These are phyloP conservation scores for Thermophis baileyi DNA, from an alignment of 2,113 vertebrate species.

Conservation along the genomic window DNA sequence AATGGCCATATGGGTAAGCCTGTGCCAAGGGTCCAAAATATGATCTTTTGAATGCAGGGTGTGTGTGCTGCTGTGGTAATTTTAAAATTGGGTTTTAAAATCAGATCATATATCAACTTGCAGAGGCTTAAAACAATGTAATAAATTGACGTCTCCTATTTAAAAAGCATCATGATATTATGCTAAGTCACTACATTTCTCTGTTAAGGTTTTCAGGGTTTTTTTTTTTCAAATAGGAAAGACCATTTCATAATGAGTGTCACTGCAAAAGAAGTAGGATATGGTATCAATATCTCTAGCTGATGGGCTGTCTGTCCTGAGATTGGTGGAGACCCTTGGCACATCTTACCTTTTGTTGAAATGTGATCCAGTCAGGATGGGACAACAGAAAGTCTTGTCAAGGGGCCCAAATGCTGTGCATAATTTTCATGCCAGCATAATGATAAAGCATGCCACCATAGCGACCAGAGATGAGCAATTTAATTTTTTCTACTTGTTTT, in stretches of 20 bases:
- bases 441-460: neutral
- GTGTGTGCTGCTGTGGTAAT: neutral
- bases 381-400: neutral
- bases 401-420: neutral
- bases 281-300: neutral
- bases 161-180: neutral
- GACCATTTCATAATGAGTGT: neutral
- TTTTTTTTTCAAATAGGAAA: neutral
- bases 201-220: neutral
- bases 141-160: neutral
- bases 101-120: neutral
- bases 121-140: neutral
- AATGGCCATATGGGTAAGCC: neutral
- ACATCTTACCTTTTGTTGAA: neutral
- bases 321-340: neutral
- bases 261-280: neutral
- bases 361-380: neutral
- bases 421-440: neutral
- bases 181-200: neutral
- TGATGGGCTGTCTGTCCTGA: neutral
- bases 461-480: neutral
- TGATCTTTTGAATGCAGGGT: neutral
- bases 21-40: neutral
- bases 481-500: neutral
- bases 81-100: neutral